Percentiles rank a stretch among this genome's conserved stretches.
phyloP scores from a whole-genome alignment of 1,140 invertebrate genomes.

The Dreissena rostriformis region DNA sequence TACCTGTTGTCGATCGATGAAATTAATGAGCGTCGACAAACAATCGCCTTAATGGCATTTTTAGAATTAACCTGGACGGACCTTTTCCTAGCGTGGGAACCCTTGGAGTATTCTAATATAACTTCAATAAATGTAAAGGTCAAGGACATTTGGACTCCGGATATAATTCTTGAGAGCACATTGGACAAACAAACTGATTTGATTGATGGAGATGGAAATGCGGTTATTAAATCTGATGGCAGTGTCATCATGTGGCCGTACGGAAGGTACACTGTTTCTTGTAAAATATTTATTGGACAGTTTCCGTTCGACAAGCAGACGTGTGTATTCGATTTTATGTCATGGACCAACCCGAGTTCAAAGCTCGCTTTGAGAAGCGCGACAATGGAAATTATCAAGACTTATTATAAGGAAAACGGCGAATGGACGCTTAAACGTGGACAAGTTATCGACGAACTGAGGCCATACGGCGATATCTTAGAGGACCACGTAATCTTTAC shows the following conservation, averaged over 20 bases:
- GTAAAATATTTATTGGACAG: constrained; percentile 86
- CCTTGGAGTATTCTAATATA: not conserved
- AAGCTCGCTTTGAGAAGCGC: constrained; percentile 24
- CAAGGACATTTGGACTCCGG: constrained; percentile 26
- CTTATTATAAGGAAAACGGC: constrained; percentile 14
- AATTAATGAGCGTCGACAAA: constrained; percentile 16
- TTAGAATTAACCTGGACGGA: constrained; percentile 38
- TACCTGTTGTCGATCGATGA: constrained; percentile 26
- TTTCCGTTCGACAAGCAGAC: constrained; percentile 93
- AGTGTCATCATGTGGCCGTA: constrained; percentile 32
- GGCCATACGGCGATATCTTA: not conserved
- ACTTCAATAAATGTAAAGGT: constrained; percentile 9
- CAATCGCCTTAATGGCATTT: constrained; percentile 1
- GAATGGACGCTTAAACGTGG: constrained; percentile 33
- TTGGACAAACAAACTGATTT: constrained; percentile 29
- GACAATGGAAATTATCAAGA: not conserved
- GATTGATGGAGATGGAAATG: not conserved
- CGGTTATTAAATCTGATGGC: constrained; percentile 1
- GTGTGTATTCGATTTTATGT: constrained; percentile 97
- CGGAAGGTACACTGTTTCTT: constrained; percentile 77
- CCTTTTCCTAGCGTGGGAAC: constrained; percentile 31
- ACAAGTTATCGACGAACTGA: not conserved
- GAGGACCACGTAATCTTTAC: constrained; percentile 41
- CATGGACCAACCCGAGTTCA: constrained; percentile 90
- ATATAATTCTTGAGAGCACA: constrained; percentile 1